Percentiles rank a stretch among this genome's conserved stretches.
These are phyloP conservation scores for Apotomis turbidana DNA, from an alignment of 2,888 invertebrate genomes.

Conservation along the genomic window DNA sequence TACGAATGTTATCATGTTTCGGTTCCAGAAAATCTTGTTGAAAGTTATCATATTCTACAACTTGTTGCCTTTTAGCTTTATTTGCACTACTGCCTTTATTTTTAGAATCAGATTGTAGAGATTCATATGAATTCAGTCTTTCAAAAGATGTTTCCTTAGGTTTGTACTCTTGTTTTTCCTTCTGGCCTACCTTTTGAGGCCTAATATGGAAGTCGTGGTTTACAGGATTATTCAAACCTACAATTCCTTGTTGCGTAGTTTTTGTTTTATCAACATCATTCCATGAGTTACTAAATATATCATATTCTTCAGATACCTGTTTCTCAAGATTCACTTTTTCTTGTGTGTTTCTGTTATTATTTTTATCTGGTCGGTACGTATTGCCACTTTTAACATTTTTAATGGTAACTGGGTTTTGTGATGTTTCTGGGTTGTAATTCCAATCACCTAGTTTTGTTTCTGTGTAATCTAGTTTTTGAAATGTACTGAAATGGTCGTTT, in stretches of 20 bases:
- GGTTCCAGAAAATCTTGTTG: neutral
- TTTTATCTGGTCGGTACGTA: neutral
- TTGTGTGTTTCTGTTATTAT: neutral
- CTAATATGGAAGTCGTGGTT: neutral
- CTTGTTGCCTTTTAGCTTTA: neutral
- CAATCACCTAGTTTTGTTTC: slow-evolving; percentile 23
- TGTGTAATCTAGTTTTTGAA: slow-evolving; percentile 4
- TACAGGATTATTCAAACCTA: neutral
- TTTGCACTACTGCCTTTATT: neutral
- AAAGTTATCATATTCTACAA: neutral
- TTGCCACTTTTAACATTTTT: slow-evolving; percentile 12
- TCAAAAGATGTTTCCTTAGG: no score
- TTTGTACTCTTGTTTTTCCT: no score
- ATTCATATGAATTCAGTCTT: neutral
- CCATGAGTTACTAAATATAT: neutral
- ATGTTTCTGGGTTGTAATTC: neutral
- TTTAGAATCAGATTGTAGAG: neutral
- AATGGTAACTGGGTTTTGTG: neutral
- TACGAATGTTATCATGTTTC: neutral
- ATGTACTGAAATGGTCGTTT: neutral
- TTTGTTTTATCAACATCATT: neutral
- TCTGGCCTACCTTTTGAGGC: neutral
- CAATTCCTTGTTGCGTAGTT: neutral
- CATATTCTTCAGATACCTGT: neutral
- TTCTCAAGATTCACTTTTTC: neutral